Evolutionary conservation across 2,797 vertebrate species (phyloP).

Genomic region (Nannoperca obscura): DNA sequence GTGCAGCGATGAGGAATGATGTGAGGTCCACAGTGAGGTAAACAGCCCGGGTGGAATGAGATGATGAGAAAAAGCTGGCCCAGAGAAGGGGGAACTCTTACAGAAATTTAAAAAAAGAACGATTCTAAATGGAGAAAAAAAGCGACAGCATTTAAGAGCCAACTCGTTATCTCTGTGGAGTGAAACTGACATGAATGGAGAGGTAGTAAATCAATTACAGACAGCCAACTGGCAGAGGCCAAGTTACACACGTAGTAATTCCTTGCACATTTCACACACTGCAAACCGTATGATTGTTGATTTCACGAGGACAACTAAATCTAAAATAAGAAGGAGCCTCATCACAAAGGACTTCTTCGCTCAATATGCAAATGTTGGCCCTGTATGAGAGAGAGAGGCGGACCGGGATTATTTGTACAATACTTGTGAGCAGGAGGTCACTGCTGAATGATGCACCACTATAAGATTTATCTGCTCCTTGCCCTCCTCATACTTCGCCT

Average conservation of each 20-base stretch:
- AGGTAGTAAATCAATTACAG: slow-evolving; percentile 19
- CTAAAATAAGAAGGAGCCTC: slow-evolving; percentile 29
- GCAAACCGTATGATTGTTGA: slow-evolving; percentile 21
- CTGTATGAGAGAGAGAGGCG: slow-evolving; percentile 13
- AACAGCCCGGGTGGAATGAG: slow-evolving; percentile 34
- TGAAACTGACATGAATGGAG: slow-evolving; percentile 54
- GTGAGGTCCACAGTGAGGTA: slow-evolving; percentile 40
- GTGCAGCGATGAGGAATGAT: slow-evolving; percentile 52
- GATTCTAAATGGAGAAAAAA: slow-evolving; percentile 50
- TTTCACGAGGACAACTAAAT: slow-evolving; percentile 15
- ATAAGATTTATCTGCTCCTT: slow-evolving; percentile 2
- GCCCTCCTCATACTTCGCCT: slow-evolving; percentile 4
- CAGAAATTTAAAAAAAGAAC: slow-evolving; percentile 28
- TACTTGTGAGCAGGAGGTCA: slow-evolving; percentile 33
- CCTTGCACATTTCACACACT: slow-evolving; percentile 53
- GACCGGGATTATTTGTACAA: slow-evolving; percentile 54
- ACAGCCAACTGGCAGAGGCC: slow-evolving; percentile 49
- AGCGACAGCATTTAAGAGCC: slow-evolving; percentile 32
- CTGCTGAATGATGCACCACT: slow-evolving; percentile 25
- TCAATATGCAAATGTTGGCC: slow-evolving; percentile 34
- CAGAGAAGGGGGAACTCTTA: slow-evolving; percentile 15
- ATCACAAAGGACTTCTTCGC: slow-evolving; percentile 32
- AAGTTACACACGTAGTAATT: slow-evolving; percentile 53
- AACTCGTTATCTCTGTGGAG: slow-evolving; percentile 39
- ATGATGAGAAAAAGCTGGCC: slow-evolving; percentile 54